A percentile compares a stretch with the other conserved stretches of the same genome.
Conservation (phyloP, 53 echinoderm and acorn worm species). For the Actinopyga echinites region DNA sequence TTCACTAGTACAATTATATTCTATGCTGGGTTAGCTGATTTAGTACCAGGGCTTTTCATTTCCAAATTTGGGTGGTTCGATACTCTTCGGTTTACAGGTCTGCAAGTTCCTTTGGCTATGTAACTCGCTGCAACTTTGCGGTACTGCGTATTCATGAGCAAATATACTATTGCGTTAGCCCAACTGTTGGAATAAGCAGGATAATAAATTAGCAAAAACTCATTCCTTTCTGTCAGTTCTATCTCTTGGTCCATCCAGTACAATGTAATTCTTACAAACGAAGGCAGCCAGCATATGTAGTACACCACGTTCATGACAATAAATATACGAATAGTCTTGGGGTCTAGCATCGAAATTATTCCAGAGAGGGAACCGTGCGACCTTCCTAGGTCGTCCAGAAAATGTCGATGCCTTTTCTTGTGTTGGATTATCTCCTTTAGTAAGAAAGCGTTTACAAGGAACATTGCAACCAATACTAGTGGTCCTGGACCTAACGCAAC, state of each 20-base stretch:
- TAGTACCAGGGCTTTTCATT: too few species aligned
- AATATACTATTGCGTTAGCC: background rate
- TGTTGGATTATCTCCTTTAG: too few species aligned
- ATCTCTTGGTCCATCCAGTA: background rate
- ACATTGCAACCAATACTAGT: too few species aligned
- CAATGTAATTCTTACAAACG: background rate
- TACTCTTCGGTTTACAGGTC: too few species aligned
- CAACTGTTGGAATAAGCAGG: background rate
- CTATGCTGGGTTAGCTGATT: too few species aligned
- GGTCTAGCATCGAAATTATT: background rate
- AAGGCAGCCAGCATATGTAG: background rate
- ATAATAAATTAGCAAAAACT: background rate
- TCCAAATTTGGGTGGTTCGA: too few species aligned
- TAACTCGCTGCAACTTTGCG: background rate
- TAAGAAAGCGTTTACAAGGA: too few species aligned
- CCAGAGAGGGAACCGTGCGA: background rate
- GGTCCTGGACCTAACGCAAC: too few species aligned
- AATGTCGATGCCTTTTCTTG: background rate
- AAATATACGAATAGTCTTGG: background rate
- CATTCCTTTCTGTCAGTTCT: background rate
- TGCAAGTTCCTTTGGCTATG: background rate
- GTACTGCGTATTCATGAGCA: background rate
- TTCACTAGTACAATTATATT: too few species aligned
- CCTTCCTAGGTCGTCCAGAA: background rate
- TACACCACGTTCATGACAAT: background rate